phyloP scores from a whole-genome alignment of 1,140 invertebrate species.

The Orius insidiosus region DNA sequence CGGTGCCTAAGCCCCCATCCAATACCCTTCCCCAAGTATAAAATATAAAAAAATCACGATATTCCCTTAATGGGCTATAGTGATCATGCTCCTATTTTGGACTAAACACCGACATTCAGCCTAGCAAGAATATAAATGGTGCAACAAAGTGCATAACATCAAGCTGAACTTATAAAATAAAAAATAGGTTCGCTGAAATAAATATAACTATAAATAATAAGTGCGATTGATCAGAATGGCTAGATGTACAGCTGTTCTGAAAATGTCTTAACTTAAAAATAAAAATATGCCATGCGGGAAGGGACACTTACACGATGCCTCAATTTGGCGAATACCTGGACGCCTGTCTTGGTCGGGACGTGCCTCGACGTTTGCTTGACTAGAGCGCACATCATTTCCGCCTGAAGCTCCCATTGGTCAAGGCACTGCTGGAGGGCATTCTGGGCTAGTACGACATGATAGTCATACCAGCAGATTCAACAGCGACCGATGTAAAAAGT shows the following conservation, averaged over 20 bases:
- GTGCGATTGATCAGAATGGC: too few species aligned
- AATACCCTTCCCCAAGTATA: neutral
- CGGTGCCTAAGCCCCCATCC: slow-evolving; percentile 20
- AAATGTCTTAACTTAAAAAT: neutral
- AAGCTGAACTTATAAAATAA: slow-evolving; percentile 4
- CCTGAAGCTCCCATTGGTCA: slow-evolving; percentile 72
- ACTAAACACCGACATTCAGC: slow-evolving; percentile 28
- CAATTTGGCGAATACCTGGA: slow-evolving; percentile 53
- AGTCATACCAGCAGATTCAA: slow-evolving; percentile 92
- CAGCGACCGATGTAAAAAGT: slow-evolving; percentile 81
- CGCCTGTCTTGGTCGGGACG: slow-evolving; percentile 66
- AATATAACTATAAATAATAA: too few species aligned
- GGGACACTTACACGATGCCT: slow-evolving; percentile 23
- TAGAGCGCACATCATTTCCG: slow-evolving; percentile 77
- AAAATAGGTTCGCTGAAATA: slow-evolving; percentile 4
- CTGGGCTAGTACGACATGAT: slow-evolving; percentile 87
- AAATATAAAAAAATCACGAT: neutral
- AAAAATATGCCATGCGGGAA: slow-evolving; percentile 19
- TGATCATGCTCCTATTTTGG: neutral
- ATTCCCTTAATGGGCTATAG: slow-evolving; percentile 4
- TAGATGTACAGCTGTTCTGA: too few species aligned
- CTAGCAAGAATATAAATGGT: slow-evolving; percentile 5
- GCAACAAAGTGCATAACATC: neutral
- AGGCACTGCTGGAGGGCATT: slow-evolving; percentile 82
- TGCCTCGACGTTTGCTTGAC: slow-evolving; percentile 85